These are phyloP conservation scores for Aphidius ervi DNA, from an alignment of 1,140 invertebrate genomes.

Conservation along the genomic window DNA sequence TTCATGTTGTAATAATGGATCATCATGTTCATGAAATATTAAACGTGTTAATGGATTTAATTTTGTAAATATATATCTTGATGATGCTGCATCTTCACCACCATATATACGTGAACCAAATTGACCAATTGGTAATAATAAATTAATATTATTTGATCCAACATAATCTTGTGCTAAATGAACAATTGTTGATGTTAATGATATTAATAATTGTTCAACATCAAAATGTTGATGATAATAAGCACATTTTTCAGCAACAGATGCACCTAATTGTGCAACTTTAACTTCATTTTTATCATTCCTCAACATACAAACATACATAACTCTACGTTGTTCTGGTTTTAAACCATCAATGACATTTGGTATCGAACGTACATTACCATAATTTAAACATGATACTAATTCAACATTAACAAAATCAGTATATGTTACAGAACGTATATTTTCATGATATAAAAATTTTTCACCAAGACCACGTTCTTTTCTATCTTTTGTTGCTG, in stretches of 20 bases:
- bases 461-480: slow-evolving; percentile 87
- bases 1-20: slow-evolving; percentile 81
- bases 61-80: slow-evolving; percentile 97
- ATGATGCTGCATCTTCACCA: slow-evolving; percentile 95
- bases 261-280: slow-evolving; percentile 96
- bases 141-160: slow-evolving; percentile 97
- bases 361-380: slow-evolving; percentile 96
- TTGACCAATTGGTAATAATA: slow-evolving; percentile 93
- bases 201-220: slow-evolving; percentile 46
- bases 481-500: slow-evolving; percentile 84
- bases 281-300: slow-evolving; percentile 97
- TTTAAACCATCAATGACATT: slow-evolving; percentile 93
- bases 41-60: slow-evolving; percentile 74
- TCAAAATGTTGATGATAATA: slow-evolving; percentile 94
- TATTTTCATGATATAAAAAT: slow-evolving; percentile 91
- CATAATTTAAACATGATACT: slow-evolving; percentile 94
- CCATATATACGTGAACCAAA: slow-evolving; percentile 85
- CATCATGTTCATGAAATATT: slow-evolving; percentile 87
- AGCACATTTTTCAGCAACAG: slow-evolving; percentile 93
- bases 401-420: slow-evolving; percentile 98
- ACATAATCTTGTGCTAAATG: slow-evolving; percentile 98
- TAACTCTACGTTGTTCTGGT: slow-evolving; percentile 92
- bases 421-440: slow-evolving; percentile 77
- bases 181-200: slow-evolving; percentile 93
- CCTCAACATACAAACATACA: slow-evolving; percentile 95